Evolutionary conservation across 1,140 invertebrate genomes (phyloP).

Genomic region (Temnothorax curvispinosus): DNA sequence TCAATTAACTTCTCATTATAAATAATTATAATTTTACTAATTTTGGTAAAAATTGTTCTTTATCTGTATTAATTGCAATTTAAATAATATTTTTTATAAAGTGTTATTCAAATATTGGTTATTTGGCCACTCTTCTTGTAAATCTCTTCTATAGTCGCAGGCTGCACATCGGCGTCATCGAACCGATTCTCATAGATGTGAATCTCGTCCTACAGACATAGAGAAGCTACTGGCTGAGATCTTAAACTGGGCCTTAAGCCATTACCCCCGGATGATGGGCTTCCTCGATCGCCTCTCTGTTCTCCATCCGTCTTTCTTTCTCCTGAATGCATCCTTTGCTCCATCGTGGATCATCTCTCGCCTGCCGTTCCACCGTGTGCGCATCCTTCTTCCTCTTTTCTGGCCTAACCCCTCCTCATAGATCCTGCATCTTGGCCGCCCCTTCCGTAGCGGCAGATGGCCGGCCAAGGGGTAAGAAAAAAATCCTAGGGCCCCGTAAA

Average conservation of each 20-base stretch:
- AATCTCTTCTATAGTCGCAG: neutral
- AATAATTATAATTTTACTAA: neutral
- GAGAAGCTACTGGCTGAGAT: slow-evolving; percentile 47
- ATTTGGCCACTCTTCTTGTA: neutral
- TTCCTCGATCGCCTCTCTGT: slow-evolving; percentile 68
- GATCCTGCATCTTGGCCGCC: slow-evolving; percentile 81
- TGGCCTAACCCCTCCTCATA: slow-evolving; percentile 67
- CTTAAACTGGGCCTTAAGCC: slow-evolving; percentile 75
- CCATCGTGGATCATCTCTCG: slow-evolving; percentile 36
- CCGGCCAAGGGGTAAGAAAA: slow-evolving; percentile 85
- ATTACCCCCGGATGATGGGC: slow-evolving; percentile 69
- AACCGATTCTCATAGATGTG: slow-evolving; percentile 51
- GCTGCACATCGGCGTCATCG: slow-evolving; percentile 3
- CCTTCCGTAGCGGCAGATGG: slow-evolving; percentile 85
- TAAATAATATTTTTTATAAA: neutral
- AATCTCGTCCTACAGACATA: slow-evolving; percentile 33
- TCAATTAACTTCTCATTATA: neutral
- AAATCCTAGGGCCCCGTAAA: slow-evolving; percentile 75
- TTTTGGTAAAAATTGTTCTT: neutral
- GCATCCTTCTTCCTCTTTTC: slow-evolving; percentile 71
- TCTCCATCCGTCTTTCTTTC: slow-evolving; percentile 48
- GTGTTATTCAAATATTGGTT: neutral
- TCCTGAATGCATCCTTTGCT: slow-evolving; percentile 22
- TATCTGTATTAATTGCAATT: neutral
- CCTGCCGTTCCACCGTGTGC: slow-evolving; percentile 51